A percentile compares a stretch with the other conserved stretches of the same genome.
Conservation (phyloP, 2,113 vertebrate genomes). For the Chionodraco myersi region DNA sequence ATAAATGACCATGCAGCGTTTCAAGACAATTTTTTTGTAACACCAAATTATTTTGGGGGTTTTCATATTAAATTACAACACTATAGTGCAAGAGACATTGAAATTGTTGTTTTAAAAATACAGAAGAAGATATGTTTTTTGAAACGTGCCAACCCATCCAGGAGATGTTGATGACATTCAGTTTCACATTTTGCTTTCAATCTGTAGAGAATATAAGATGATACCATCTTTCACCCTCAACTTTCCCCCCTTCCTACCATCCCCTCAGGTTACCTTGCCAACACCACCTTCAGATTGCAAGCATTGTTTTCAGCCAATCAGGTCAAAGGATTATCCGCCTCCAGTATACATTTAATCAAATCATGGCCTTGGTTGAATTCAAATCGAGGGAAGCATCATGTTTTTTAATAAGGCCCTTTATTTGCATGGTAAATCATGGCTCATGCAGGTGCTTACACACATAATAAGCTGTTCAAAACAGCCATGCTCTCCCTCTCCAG, state of each 20-base stretch:
- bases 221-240: constrained; percentile 7
- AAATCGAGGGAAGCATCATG: constrained; percentile 46
- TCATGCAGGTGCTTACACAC: constrained; percentile 35
- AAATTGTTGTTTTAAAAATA: no score
- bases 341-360: constrained; percentile 52
- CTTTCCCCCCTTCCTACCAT: neutral
- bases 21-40: no score
- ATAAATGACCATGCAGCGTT: no score
- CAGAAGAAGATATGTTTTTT: no score
- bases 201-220: neutral
- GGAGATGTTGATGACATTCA: no score
- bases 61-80: no score
- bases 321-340: constrained; percentile 53
- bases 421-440: constrained; percentile 57
- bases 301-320: constrained; percentile 45
- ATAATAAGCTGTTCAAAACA: constrained; percentile 15
- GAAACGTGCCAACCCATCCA: no score
- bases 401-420: constrained; percentile 55
- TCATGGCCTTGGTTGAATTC: constrained; percentile 57
- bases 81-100: no score
- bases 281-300: constrained; percentile 16
- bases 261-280: constrained; percentile 19
- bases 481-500: neutral
- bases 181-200: neutral
- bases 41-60: no score